These are phyloP conservation scores for Gymnarchus niloticus DNA, from an alignment of 2,113 vertebrate species.

Conservation along the genomic window DNA sequence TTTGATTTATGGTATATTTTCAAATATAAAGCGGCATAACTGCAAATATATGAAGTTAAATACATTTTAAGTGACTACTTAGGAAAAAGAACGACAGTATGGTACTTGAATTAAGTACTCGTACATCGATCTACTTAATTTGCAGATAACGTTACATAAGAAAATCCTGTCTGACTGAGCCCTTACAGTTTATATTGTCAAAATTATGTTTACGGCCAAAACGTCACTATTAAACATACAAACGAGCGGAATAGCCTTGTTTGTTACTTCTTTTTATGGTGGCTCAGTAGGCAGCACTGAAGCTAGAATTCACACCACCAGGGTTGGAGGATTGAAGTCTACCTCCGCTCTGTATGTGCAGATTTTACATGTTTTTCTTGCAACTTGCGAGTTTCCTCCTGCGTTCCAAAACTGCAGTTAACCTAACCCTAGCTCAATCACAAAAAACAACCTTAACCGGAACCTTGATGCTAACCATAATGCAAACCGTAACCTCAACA, in stretches of 20 bases:
- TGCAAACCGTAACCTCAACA: too few species aligned
- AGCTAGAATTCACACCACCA: too few species aligned
- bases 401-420: too few species aligned
- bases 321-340: too few species aligned
- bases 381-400: too few species aligned
- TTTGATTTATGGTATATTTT: neutral
- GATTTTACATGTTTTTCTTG: too few species aligned
- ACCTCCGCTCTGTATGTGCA: too few species aligned
- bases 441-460: too few species aligned
- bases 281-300: too few species aligned
- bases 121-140: neutral
- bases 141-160: slow-evolving; percentile 5
- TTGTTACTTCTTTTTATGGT: neutral
- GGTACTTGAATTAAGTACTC: neutral
- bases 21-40: neutral
- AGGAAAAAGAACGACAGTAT: neutral
- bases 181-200: neutral
- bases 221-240: neutral
- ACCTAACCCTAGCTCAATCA: too few species aligned
- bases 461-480: too few species aligned
- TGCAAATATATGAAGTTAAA: neutral
- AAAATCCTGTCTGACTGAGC: neutral
- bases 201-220: neutral
- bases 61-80: neutral
- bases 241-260: neutral